Percentiles rank a stretch among this genome's conserved stretches.
Conservation (phyloP, 2,888 invertebrate species). For the Ennomos erosarius region DNA sequence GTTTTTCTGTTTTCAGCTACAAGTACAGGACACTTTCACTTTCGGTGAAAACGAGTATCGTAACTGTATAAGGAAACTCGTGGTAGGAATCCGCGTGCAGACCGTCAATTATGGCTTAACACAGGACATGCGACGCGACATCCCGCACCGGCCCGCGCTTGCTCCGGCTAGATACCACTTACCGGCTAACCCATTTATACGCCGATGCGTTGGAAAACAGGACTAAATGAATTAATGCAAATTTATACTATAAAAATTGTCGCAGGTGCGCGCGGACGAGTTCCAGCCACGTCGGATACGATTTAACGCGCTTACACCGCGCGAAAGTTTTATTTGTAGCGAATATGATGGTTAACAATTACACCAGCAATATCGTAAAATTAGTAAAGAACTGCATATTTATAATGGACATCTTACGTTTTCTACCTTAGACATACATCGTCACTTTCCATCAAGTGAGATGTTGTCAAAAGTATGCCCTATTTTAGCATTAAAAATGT, state of each 20-base stretch:
- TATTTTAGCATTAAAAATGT: too few relatives aligned
- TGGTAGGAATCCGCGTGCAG: constrained; percentile 39
- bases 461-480: too few relatives aligned
- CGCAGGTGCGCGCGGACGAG: constrained; percentile 82
- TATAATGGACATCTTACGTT: too few relatives aligned
- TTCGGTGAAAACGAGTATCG: constrained; percentile 9
- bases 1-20: too few relatives aligned
- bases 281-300: constrained; percentile 78
- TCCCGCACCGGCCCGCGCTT: constrained; percentile 50
- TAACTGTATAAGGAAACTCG: constrained; percentile 8
- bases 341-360: constrained; percentile 62
- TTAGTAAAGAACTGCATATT: neutral
- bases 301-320: constrained; percentile 80
- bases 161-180: constrained; percentile 74
- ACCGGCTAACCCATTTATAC: constrained; percentile 85
- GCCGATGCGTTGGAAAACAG: constrained; percentile 74
- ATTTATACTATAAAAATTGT: constrained; percentile 86
- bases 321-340: constrained; percentile 81
- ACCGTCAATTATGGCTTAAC: constrained; percentile 47
- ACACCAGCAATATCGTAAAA: constrained; percentile 36
- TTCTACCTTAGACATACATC: too few relatives aligned
- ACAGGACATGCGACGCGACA: constrained; percentile 45
- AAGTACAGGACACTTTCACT: constrained; percentile 7
- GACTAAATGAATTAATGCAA: constrained; percentile 85
- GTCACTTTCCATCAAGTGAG: too few relatives aligned